phyloP scores from a whole-genome alignment of 2,888 invertebrate species.

The Eupeodes latifasciatus region DNA sequence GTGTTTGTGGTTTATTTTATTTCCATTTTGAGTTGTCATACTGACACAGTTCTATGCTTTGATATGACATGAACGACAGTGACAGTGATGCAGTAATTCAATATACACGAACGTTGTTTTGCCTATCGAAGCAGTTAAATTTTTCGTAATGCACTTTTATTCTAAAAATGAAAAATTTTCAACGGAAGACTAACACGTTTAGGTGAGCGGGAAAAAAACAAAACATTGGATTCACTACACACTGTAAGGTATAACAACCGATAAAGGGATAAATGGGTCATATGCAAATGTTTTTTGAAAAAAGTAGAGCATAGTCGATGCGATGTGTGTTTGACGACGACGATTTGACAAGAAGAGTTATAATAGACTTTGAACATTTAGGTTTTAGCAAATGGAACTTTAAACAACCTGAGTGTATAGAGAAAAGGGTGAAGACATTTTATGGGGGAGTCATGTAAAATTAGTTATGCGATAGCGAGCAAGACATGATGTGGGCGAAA shows the following conservation, averaged over 20 bases:
- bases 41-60: conserved; percentile 64
- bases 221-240: conserved; percentile 11
- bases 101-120: conserved; percentile 49
- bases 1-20: conserved; percentile 58
- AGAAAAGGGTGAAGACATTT: not conserved
- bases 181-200: conserved; percentile 47
- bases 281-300: conserved; percentile 23
- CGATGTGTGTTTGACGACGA: not conserved
- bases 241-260: too few relatives aligned
- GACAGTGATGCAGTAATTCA: conserved; percentile 46
- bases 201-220: conserved; percentile 7
- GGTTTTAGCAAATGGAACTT: not conserved
- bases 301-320: conserved; percentile 17
- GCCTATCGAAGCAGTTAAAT: conserved; percentile 57
- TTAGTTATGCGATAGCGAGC: too few relatives aligned
- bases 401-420: not conserved
- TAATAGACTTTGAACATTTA: not conserved
- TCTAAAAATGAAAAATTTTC: conserved; percentile 22
- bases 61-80: conserved; percentile 5
- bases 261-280: conserved; percentile 12
- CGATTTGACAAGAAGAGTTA: not conserved
- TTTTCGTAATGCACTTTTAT: conserved; percentile 33
- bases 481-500: too few relatives aligned
- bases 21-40: conserved; percentile 47
- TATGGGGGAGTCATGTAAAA: too few relatives aligned